A percentile compares a stretch with the other conserved stretches of the same genome.
phyloP scores from a whole-genome alignment of 1,140 invertebrate species.

The Oreohelix idahoensis region DNA sequence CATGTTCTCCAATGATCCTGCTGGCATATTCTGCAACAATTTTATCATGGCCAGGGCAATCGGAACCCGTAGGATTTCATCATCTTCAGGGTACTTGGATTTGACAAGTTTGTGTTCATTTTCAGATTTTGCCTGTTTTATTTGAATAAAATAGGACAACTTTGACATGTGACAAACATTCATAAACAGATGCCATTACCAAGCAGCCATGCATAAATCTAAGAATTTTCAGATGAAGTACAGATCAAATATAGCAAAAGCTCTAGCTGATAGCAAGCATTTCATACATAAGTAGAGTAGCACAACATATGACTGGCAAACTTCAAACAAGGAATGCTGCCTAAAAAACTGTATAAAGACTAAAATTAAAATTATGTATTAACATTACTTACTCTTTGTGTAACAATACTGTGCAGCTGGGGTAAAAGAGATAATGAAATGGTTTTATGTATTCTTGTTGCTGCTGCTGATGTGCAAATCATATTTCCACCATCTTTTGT shows the following conservation, averaged over 20 bases:
- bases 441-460: conserved; percentile 81
- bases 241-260: too few species aligned
- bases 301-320: too few species aligned
- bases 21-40: conserved; percentile 89
- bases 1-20: conserved; percentile 81
- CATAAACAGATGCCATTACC: too few species aligned
- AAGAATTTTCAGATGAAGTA: too few species aligned
- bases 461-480: conserved; percentile 73
- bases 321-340: too few species aligned
- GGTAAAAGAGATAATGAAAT: conserved; percentile 80
- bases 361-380: neutral
- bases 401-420: conserved; percentile 79
- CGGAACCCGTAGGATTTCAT: conserved; percentile 91
- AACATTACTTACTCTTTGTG: conserved; percentile 73
- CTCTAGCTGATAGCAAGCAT: too few species aligned
- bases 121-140: conserved; percentile 80
- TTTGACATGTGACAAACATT: too few species aligned
- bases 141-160: too few species aligned
- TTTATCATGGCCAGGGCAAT: conserved; percentile 94
- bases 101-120: conserved; percentile 82
- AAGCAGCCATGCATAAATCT: too few species aligned
- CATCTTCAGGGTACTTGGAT: conserved; percentile 78
- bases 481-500: conserved; percentile 62
- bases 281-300: too few species aligned
- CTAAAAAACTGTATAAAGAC: too few species aligned